Conservation (phyloP, 2,113 vertebrate genomes). For the Pampusana beccarii region DNA sequence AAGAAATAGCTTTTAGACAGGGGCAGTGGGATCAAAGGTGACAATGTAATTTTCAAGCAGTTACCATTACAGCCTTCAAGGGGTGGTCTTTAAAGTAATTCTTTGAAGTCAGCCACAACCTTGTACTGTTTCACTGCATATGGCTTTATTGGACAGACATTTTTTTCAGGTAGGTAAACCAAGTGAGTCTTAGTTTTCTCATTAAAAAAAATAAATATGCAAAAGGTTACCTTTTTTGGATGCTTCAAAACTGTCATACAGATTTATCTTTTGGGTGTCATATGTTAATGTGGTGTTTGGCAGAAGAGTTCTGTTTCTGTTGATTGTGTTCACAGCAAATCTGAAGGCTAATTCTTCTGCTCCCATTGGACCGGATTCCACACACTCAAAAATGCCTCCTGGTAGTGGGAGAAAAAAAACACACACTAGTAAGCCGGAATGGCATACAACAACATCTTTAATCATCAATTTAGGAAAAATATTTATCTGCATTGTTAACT, state of each 20-base stretch:
- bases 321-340: constrained; percentile 99
- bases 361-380: constrained; percentile 94
- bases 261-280: constrained; percentile 98
- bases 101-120: not conserved
- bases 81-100: not conserved
- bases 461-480: not conserved
- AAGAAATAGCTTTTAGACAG: not conserved
- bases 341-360: constrained; percentile 98
- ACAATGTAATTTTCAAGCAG: not conserved
- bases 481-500: not conserved
- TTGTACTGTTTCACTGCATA: not conserved
- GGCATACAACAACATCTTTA: not conserved
- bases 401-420: constrained; percentile 25
- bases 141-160: constrained; percentile 3
- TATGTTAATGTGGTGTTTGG: constrained; percentile 98
- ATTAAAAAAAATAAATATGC: not conserved
- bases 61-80: not conserved
- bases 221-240: constrained; percentile 93
- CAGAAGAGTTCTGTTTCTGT: constrained; percentile 97
- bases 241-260: constrained; percentile 99
- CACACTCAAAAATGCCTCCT: constrained; percentile 98
- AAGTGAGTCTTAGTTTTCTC: not conserved
- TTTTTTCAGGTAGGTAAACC: not conserved
- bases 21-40: not conserved
- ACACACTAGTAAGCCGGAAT: constrained; percentile 8